phyloP scores from a whole-genome alignment of 2,888 invertebrate genomes.

The Timandra comae region DNA sequence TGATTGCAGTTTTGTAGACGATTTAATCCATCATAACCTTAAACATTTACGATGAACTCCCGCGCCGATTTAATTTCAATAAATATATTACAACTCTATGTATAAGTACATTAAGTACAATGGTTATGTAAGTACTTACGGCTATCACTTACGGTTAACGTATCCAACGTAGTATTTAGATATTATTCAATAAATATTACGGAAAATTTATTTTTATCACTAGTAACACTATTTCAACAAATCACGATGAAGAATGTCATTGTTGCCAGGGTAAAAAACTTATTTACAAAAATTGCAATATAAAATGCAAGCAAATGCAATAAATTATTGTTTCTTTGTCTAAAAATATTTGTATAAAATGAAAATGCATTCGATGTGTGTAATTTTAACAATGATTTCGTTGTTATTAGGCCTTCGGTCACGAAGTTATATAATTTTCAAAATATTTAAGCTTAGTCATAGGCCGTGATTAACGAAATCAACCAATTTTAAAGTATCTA shows the following conservation, averaged over 20 bases:
- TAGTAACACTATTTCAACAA: neutral
- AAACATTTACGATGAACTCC: slow-evolving; percentile 48
- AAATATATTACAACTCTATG: slow-evolving; percentile 68
- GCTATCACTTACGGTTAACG: slow-evolving; percentile 1
- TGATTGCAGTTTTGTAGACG: slow-evolving; percentile 48
- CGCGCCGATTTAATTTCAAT: slow-evolving; percentile 42
- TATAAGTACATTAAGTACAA: slow-evolving; percentile 30
- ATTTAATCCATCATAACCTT: slow-evolving; percentile 62
- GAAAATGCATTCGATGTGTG: slow-evolving; percentile 52
- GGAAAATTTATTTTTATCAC: slow-evolving; percentile 4
- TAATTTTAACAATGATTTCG: slow-evolving; percentile 19
- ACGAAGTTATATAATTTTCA: too few species aligned
- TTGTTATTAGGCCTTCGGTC: slow-evolving; percentile 9
- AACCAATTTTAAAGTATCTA: neutral
- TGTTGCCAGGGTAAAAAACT: neutral
- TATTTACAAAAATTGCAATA: neutral
- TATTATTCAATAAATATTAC: neutral
- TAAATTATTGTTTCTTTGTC: too few species aligned
- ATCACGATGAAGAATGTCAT: neutral
- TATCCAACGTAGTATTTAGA: too few species aligned
- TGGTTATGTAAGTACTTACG: slow-evolving; percentile 18
- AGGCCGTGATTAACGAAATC: too few species aligned
- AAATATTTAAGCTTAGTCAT: too few species aligned
- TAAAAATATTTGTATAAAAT: neutral
- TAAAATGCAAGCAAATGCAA: neutral